Conservation (phyloP, 2,888 invertebrate genomes). For the Dioctria linearis region DNA sequence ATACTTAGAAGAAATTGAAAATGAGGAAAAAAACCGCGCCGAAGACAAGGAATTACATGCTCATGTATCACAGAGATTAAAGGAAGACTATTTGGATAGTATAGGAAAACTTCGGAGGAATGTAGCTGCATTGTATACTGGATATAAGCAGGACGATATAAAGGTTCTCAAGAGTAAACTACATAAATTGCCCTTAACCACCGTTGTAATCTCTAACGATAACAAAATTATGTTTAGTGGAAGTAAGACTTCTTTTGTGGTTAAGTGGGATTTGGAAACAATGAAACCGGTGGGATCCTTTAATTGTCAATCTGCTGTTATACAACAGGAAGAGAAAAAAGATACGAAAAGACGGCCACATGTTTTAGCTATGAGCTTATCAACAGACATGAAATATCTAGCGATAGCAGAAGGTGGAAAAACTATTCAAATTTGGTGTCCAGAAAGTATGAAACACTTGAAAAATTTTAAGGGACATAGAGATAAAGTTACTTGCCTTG, state of each 20-base stretch:
- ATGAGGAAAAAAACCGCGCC: constrained; percentile 81
- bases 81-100: constrained; percentile 89
- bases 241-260: constrained; percentile 89
- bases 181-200: constrained; percentile 85
- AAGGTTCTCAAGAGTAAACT: constrained; percentile 80
- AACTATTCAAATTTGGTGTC: constrained; percentile 88
- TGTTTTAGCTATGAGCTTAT: constrained; percentile 80
- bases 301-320: constrained; percentile 69
- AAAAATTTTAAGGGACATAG: constrained; percentile 88
- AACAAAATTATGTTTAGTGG: constrained; percentile 83
- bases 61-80: constrained; percentile 78
- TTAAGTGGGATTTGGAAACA: constrained; percentile 86
- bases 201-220: constrained; percentile 84
- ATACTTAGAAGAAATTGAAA: constrained; percentile 89
- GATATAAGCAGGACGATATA: constrained; percentile 70
- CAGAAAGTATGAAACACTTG: constrained; percentile 81
- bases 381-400: constrained; percentile 86
- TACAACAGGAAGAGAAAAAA: constrained; percentile 61
- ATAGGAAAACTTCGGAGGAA: constrained; percentile 84
- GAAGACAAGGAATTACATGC: constrained; percentile 76
- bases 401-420: constrained; percentile 80
- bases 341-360: constrained; percentile 66
- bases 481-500: constrained; percentile 81
- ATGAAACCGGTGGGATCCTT: constrained; percentile 76
- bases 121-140: constrained; percentile 78